A percentile compares a stretch with the other conserved stretches of the same genome.
Conservation (phyloP, 2,888 invertebrate species). For the Dorcus hopei region DNA sequence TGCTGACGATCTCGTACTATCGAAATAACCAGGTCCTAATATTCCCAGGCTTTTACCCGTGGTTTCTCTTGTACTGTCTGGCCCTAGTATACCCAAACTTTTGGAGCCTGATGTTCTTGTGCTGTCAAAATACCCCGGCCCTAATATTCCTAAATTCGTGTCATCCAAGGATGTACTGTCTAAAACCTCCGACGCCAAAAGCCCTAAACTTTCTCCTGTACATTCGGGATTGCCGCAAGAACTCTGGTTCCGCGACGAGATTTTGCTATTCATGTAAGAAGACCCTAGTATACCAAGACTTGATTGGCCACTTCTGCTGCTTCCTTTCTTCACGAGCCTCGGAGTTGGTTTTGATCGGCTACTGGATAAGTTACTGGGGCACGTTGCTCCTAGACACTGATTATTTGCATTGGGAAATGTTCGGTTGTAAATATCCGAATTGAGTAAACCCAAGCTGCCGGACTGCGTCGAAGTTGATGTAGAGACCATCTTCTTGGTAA, state of each 20-base stretch:
- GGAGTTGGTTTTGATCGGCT: too few species aligned
- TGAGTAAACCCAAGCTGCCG: not conserved
- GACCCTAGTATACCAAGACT: too few species aligned
- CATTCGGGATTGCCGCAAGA: too few species aligned
- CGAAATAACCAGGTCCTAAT: not conserved
- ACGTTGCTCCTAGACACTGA: not conserved
- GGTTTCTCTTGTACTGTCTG: not conserved
- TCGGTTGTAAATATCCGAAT: not conserved
- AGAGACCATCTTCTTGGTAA: too few species aligned
- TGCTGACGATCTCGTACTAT: not conserved
- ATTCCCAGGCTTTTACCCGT: not conserved
- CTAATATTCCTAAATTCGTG: not conserved
- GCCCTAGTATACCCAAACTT: slow-evolving; percentile 1
- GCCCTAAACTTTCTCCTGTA: not conserved
- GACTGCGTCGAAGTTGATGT: too few species aligned
- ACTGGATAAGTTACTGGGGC: too few species aligned
- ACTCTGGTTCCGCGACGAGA: too few species aligned
- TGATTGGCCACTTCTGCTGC: too few species aligned
- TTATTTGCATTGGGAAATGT: not conserved
- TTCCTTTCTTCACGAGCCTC: too few species aligned
- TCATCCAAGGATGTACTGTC: not conserved
- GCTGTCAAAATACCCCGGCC: not conserved
- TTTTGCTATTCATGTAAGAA: too few species aligned
- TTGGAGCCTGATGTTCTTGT: not conserved
- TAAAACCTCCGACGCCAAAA: not conserved